A percentile compares a stretch with the other conserved stretches of the same genome.
Evolutionary conservation across 2,113 vertebrate genomes (phyloP).

Genomic region (Puffinus mauretanicus): DNA sequence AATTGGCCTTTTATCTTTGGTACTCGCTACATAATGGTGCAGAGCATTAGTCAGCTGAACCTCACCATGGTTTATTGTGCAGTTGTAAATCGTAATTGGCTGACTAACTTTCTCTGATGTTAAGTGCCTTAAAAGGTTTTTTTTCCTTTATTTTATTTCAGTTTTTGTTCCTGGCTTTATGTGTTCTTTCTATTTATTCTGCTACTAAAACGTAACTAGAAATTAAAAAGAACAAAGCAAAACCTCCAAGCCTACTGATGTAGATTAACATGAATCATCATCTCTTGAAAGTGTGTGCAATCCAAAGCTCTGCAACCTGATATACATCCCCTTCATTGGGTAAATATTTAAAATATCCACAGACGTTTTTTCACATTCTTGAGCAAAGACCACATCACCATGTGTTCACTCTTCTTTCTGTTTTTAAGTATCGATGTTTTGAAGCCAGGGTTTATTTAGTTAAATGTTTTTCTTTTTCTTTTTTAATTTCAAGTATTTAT

Average conservation of each 20-base stretch:
- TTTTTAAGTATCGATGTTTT: conserved; percentile 26
- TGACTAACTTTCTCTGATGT: conserved; percentile 54
- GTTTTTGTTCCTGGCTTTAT: conserved; percentile 32
- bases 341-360: conserved; percentile 56
- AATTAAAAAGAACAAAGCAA: conserved; percentile 54
- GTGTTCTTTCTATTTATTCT: conserved; percentile 37
- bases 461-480: conserved; percentile 54
- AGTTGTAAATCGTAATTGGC: conserved; percentile 56
- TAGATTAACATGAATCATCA: conserved; percentile 32
- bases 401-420: neutral
- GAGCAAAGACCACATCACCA: neutral
- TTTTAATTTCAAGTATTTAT: neutral
- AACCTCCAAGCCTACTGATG: neutral
- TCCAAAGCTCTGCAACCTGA: neutral
- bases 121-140: conserved; percentile 53
- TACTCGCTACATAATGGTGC: conserved; percentile 10
- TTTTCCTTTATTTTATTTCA: conserved; percentile 37
- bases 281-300: conserved; percentile 21
- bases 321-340: neutral
- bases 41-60: conserved; percentile 46
- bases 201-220: conserved; percentile 56
- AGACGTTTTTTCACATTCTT: conserved; percentile 29
- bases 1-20: conserved; percentile 47
- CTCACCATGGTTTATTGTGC: conserved; percentile 19
- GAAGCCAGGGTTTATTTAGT: conserved; percentile 22